Conservation (phyloP, 2,888 invertebrate species). For the Dolichomitus sp. region DNA sequence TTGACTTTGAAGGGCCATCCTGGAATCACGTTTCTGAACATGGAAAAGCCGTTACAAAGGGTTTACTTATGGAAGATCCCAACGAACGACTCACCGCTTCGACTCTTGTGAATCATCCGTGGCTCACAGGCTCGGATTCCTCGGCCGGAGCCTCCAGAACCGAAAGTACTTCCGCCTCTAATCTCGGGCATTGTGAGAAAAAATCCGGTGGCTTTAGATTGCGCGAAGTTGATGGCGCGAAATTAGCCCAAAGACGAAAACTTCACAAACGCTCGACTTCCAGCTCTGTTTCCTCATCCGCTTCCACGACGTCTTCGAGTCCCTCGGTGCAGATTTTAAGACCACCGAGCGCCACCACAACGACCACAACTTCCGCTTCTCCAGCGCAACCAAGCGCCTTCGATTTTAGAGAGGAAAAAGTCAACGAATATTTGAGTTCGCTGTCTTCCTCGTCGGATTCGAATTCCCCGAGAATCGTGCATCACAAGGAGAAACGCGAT, state of each 20-base stretch:
- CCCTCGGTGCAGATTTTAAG: conserved; percentile 75
- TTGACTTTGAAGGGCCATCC: conserved; percentile 91
- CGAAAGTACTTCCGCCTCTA: conserved; percentile 17
- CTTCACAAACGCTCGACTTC: conserved; percentile 88
- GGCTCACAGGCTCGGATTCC: conserved; percentile 87
- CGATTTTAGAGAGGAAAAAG: conserved; percentile 86
- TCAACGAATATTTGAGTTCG: conserved; percentile 87
- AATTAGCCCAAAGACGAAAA: conserved; percentile 90
- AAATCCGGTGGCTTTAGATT: conserved; percentile 90
- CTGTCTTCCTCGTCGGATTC: conserved; percentile 86
- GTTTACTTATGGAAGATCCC: conserved; percentile 93
- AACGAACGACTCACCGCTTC: conserved; percentile 90
- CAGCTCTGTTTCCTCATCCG: conserved; percentile 85
- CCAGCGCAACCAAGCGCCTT: conserved; percentile 84
- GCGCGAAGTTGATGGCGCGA: conserved; percentile 91
- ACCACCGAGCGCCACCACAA: conserved; percentile 74
- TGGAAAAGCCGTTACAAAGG: conserved; percentile 92
- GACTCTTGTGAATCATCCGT: conserved; percentile 90
- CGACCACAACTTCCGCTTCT: conserved; percentile 75
- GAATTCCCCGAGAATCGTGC: conserved; percentile 75
- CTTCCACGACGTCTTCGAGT: conserved; percentile 83
- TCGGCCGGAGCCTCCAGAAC: conserved; percentile 12
- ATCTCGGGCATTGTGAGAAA: conserved; percentile 88
- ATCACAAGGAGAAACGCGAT: conserved; percentile 9
- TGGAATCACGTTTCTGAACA: conserved; percentile 92